These are phyloP conservation scores for Liasis olivaceus DNA, from an alignment of 2,797 vertebrate species.

Conservation along the genomic window DNA sequence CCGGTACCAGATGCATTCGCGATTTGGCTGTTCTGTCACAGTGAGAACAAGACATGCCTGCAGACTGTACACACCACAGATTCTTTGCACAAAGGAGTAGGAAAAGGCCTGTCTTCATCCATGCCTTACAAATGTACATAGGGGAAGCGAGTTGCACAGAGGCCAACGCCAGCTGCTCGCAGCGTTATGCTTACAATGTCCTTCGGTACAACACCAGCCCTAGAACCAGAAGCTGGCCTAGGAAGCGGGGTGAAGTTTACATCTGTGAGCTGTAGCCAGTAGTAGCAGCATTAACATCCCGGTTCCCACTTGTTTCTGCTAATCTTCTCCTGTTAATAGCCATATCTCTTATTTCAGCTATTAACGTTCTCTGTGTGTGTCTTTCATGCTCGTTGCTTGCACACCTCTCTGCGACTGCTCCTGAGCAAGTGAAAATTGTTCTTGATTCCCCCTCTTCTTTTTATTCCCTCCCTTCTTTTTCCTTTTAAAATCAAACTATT, in stretches of 20 bases:
- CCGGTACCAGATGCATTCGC: neutral
- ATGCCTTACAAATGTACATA: neutral
- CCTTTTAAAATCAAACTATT: constrained; percentile 31
- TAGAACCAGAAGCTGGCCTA: neutral
- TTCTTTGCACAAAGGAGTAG: neutral
- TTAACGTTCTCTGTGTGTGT: neutral
- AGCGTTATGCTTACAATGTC: neutral
- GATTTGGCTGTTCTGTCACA: neutral
- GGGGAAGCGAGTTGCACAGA: neutral
- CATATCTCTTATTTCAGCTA: constrained; percentile 29
- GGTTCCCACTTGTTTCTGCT: constrained; percentile 39
- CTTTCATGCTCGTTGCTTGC: constrained; percentile 56
- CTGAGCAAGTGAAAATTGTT: constrained; percentile 28
- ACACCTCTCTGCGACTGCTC: constrained; percentile 41
- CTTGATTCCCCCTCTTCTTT: constrained; percentile 3
- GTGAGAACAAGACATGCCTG: neutral
- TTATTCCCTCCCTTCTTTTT: neutral
- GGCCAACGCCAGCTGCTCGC: neutral
- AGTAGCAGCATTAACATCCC: constrained; percentile 26
- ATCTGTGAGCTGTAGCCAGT: neutral
- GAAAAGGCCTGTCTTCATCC: neutral
- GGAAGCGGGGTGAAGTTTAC: constrained; percentile 20
- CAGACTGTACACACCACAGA: neutral
- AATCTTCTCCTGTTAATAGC: constrained; percentile 42
- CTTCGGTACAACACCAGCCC: neutral